Percentiles rank a stretch among this genome's conserved stretches.
Evolutionary conservation across 2,113 vertebrate species (phyloP).

Genomic region (Callipepla squamata): DNA sequence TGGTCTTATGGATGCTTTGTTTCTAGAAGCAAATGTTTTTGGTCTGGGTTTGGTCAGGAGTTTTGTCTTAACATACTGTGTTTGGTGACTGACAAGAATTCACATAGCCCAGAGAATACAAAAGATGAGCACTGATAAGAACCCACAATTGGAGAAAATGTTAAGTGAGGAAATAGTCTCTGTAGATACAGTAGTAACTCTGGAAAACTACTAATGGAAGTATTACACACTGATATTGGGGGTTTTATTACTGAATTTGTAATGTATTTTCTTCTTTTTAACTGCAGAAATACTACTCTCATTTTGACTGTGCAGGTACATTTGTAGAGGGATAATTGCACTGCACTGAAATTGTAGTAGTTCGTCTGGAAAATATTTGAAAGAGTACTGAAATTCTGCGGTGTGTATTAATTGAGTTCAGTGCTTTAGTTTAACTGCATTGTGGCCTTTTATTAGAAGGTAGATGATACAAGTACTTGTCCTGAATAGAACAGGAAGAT

Average conservation of each 20-base stretch:
- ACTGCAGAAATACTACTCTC: background rate
- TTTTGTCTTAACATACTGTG: background rate
- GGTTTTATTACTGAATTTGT: background rate
- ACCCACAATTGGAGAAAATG: background rate
- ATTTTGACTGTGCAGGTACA: background rate
- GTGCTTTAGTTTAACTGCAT: background rate
- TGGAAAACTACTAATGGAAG: background rate
- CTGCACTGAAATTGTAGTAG: background rate
- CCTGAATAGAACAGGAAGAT: background rate
- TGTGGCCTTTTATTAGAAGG: background rate
- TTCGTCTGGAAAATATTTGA: background rate
- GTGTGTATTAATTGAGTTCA: background rate
- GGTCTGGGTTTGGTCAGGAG: background rate
- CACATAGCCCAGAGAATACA: background rate
- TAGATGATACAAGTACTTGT: background rate
- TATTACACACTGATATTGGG: background rate
- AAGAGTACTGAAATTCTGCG: background rate
- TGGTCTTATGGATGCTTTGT: background rate
- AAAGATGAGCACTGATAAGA: background rate
- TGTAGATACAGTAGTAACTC: background rate
- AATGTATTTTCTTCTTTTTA: background rate
- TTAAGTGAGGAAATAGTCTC: background rate
- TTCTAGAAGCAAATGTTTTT: background rate
- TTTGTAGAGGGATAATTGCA: background rate
- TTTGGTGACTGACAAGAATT: background rate